A percentile compares a stretch with the other conserved stretches of the same genome.
Conservation (phyloP, 2,797 vertebrate species). For the Limnodromus scolopaceus region DNA sequence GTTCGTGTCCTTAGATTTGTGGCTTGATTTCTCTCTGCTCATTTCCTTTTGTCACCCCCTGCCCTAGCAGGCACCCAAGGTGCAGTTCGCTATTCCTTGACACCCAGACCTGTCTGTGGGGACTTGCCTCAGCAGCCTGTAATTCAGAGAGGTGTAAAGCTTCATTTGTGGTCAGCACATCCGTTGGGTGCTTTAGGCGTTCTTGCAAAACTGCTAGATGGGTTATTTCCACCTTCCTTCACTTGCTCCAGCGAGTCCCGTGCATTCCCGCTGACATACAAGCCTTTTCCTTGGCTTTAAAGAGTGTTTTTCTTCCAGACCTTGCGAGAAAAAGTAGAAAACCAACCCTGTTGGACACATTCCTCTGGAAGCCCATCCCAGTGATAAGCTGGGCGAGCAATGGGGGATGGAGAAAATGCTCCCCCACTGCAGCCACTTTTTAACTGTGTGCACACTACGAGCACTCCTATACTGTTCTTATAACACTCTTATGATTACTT, state of each 20-base stretch:
- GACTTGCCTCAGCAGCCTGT: neutral
- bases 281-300: neutral
- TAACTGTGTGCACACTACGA: neutral
- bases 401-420: neutral
- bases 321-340: neutral
- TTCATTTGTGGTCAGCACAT: accelerated
- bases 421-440: neutral
- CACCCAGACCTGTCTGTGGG: neutral
- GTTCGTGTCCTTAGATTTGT: neutral
- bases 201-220: neutral
- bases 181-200: neutral
- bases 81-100: accelerated
- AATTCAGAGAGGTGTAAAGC: neutral
- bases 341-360: accelerated
- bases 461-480: neutral
- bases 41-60: neutral
- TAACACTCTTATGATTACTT: neutral
- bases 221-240: neutral
- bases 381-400: neutral
- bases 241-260: accelerated
- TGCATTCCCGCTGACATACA: accelerated
- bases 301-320: neutral
- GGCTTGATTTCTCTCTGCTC: neutral
- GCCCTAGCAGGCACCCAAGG: neutral
- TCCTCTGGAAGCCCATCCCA: neutral